Evolutionary conservation across 2,113 vertebrate species (phyloP), one percentile per base, ranked within the genome.

Genomic region (Neolamprologus modestus): DNA sequence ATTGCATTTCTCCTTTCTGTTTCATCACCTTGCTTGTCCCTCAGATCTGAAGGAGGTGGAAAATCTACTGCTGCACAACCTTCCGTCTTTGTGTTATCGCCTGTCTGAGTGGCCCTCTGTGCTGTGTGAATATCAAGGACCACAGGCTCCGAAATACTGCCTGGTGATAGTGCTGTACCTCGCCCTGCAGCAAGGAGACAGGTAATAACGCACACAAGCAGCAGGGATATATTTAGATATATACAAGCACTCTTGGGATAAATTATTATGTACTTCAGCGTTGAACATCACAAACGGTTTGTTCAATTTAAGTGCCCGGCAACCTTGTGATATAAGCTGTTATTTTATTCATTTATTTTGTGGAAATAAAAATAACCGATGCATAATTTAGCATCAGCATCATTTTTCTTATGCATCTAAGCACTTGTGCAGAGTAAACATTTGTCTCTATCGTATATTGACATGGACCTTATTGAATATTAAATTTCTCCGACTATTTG

Each of bases 91-190:
- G 87, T 97, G 96, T 89, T 97, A 94, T 82, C 96, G 92, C 7
- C 82, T 95, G 90, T 95, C 95, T 4, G 97, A 98, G 90, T 97
- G 96, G 95, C 95, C 97, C n/a, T 92, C 95, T 9, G 88, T 98
- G 57, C 92, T 99, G 68, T 90, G 96, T 91, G 97, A 94, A 66
- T 82, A 96, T 84, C 94, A 93, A 52, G 94, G 94, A 8, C 95
- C 96, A 85, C 97, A 95, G 81, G 96, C 92, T 91, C 95, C 90
- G 4, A 98, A 98, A 84, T 97, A 97, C 90, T 97, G 97, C 84
- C 87, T 98, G 81, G 83, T 99, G 85, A 94, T 98, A 12, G 90
- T 99, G 19, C 94, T 97, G 13, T 95, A 97, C 88, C 92, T 98
- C 53, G 96, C 98, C 57, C 95, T 97, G 78, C 90, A 95, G 88